Conservation (phyloP, 2,797 vertebrate genomes). For the Macroramphosus scolopax region DNA sequence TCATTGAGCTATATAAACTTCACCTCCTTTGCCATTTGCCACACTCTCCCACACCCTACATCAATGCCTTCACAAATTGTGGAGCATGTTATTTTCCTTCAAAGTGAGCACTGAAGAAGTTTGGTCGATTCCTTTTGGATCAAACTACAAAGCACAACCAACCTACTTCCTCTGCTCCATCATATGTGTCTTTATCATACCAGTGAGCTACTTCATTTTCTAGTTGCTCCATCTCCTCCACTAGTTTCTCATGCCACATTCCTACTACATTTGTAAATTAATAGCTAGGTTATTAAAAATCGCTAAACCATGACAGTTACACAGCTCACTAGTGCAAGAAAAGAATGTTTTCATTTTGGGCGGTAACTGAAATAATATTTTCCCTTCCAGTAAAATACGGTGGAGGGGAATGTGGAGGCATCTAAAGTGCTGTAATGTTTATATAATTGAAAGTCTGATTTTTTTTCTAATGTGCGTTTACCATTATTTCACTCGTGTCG, state of each 20-base stretch:
- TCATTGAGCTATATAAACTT: constrained; percentile 18
- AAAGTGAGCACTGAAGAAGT: not conserved
- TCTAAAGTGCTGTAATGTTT: too few relatives aligned
- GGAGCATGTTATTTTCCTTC: too few relatives aligned
- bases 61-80: not conserved
- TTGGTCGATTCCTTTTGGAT: constrained; percentile 3
- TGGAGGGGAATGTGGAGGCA: too few relatives aligned
- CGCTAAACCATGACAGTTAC: constrained; percentile 27
- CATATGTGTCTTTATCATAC: too few relatives aligned
- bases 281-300: constrained; percentile 47
- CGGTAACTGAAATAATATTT: not conserved
- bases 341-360: constrained; percentile 8
- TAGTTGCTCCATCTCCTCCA: constrained; percentile 2
- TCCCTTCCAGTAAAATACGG: too few relatives aligned
- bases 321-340: constrained; percentile 5
- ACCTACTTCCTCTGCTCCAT: not conserved
- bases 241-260: constrained; percentile 38
- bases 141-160: not conserved
- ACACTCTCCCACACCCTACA: not conserved
- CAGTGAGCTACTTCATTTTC: too few relatives aligned
- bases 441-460: too few relatives aligned
- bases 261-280: constrained; percentile 32
- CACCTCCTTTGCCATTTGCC: too few relatives aligned
- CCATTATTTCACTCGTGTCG: too few relatives aligned
- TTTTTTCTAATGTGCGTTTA: too few relatives aligned